These are phyloP conservation scores for Aptenodytes forsteri DNA, from an alignment of 2,113 vertebrate species.

Conservation along the genomic window DNA sequence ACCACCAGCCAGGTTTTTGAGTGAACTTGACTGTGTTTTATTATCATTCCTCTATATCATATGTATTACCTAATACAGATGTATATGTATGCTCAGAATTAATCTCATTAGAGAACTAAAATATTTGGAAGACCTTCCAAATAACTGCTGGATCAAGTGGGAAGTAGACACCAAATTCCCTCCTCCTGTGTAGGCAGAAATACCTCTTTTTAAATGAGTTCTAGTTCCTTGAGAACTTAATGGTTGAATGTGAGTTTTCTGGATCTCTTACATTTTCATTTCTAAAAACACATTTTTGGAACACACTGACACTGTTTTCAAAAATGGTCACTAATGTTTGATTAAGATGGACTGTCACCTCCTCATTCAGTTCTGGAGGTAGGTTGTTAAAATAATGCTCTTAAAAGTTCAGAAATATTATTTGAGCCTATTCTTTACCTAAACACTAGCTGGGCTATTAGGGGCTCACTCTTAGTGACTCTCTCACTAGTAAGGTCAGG, in stretches of 20 bases:
- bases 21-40: neutral
- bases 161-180: neutral
- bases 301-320: neutral
- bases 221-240: neutral
- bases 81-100: neutral
- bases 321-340: neutral
- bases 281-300: neutral
- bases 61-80: neutral
- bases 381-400: neutral
- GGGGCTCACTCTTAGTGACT: neutral
- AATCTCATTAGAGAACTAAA: neutral
- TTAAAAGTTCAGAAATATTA: neutral
- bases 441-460: neutral
- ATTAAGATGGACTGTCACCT: neutral
- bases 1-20: neutral
- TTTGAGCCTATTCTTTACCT: neutral
- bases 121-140: neutral
- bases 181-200: neutral
- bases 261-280: neutral
- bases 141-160: neutral
- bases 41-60: neutral
- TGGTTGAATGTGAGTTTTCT: neutral
- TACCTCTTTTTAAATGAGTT: neutral
- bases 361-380: neutral
- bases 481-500: neutral